Evolutionary conservation across 1,140 invertebrate species (phyloP), one percentile per base, ranked within the genome.

Genomic region (Brachystomella parvula): DNA sequence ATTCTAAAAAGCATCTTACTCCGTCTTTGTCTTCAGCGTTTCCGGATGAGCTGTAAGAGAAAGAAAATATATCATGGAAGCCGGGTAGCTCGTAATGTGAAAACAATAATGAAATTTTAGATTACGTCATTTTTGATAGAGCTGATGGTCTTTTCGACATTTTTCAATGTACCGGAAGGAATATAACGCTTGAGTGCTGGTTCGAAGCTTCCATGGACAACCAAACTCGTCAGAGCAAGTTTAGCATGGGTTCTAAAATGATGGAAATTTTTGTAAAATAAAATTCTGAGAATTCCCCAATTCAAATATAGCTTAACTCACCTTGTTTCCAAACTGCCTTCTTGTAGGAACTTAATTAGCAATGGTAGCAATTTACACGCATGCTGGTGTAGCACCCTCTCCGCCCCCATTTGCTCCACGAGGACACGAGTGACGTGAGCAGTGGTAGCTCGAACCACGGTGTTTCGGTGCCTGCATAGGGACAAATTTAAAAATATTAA

Each of bases 281-380:
- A 9, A 56, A 28, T 9, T 28, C 12, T 12, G 12, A 56, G 53
- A 56, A 56, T 9, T 15, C 12, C 6, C 9, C 53, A 6, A n/a
- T 9, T 56, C 6, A 6, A 15, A 56, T 12, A 15, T 47, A 15
- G 44, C 15, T 47, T 47, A 15, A 15, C 6, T 62, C 78, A 87
- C 82, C 94, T 86, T 0, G 92, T 89, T 69, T 94, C 89, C 24
- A 90, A 82, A 76, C 87, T 90, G 17, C 90, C 89, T 76, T 97
- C 94, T 6, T 86, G 86, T 0, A 94, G 77, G 65, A 94, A 84
- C 73, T 89, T 89, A 0, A 92, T 89, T 2, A 87, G 86, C 0
- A 87, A 84, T 26, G 86, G 82, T 33, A 98, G 78, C 39, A 96
- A 80, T 71, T 87, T 85, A 67, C 94, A 90, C 0, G 86, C 83